phyloP scores from a whole-genome alignment of 2,113 vertebrate genomes.

The Rousettus leschenaultii region DNA sequence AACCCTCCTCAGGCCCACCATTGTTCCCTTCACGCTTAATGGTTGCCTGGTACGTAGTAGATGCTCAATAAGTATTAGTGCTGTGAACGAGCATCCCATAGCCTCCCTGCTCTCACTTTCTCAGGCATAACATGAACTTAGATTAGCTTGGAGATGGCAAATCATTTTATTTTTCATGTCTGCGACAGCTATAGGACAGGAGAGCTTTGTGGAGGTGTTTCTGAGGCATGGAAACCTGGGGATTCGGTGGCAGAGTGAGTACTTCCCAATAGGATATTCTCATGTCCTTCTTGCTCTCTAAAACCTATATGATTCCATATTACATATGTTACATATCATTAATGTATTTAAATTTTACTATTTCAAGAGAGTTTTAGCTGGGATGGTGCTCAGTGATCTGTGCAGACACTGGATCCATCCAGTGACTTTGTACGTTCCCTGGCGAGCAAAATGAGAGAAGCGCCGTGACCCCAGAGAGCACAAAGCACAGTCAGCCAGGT shows the following conservation, averaged over 20 bases:
- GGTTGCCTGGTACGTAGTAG: background rate
- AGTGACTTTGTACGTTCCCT: background rate
- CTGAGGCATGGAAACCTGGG: background rate
- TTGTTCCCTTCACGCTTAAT: background rate
- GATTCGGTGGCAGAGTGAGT: accelerated
- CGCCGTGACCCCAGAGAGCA: background rate
- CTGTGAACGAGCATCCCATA: accelerated
- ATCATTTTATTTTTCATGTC: background rate
- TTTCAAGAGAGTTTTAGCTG: background rate
- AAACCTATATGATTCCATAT: background rate
- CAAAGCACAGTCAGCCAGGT: background rate
- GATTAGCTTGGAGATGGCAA: background rate
- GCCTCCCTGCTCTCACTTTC: background rate
- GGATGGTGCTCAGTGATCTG: background rate
- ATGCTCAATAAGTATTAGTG: background rate
- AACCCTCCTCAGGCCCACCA: no score
- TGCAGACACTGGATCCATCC: background rate
- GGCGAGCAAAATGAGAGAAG: background rate
- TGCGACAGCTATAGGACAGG: background rate
- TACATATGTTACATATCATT: background rate
- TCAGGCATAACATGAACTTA: background rate
- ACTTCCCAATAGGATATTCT: background rate
- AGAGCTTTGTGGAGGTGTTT: background rate
- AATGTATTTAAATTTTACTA: background rate
- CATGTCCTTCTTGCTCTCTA: background rate